phyloP scores from a whole-genome alignment of 1,140 invertebrate species.

The Heliconius nattereri region DNA sequence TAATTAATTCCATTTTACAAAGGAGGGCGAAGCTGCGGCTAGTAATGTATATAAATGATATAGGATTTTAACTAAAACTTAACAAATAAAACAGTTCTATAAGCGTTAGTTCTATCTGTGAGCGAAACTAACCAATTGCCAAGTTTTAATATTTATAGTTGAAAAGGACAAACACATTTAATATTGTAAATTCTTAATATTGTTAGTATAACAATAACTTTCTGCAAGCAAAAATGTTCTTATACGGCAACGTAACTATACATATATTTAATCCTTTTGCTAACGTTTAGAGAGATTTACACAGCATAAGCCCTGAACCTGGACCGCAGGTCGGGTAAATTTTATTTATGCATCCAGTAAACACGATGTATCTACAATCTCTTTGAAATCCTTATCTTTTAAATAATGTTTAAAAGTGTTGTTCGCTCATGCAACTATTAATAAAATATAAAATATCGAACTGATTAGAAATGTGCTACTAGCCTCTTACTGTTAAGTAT shows the following conservation, averaged over 20 bases:
- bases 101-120: no score
- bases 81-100: no score
- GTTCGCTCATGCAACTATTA: background rate
- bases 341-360: conserved; percentile 5
- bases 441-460: no score
- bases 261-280: background rate
- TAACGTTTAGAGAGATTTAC: conserved; percentile 1
- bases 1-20: no score
- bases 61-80: no score
- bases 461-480: background rate
- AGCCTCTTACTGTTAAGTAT: background rate
- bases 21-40: no score
- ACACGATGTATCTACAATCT: background rate
- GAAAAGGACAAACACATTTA: no score
- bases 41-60: no score
- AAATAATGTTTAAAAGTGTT: background rate
- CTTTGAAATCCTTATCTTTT: background rate
- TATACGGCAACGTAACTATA: background rate
- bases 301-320: background rate
- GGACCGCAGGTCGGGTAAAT: background rate
- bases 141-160: no score
- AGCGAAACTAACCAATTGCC: no score
- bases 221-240: background rate
- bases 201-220: background rate
- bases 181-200: no score